Evolutionary conservation across 2,888 invertebrate genomes (phyloP).

Genomic region (Himalopsyche kuldschensis): DNA sequence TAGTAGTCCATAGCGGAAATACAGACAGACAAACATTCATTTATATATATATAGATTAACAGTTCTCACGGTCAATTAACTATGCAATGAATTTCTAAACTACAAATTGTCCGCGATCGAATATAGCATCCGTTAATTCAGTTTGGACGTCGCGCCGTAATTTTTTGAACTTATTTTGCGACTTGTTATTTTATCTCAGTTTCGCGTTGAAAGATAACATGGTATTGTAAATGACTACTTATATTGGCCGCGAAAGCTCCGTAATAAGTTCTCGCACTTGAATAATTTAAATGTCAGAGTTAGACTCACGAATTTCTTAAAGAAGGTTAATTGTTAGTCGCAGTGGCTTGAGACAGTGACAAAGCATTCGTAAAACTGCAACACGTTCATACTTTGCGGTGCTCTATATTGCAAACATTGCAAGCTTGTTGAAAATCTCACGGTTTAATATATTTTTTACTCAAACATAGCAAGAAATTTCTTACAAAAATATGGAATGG

Average conservation of each 20-base stretch:
- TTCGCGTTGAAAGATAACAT: neutral
- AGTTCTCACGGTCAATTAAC: no score
- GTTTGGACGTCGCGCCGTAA: neutral
- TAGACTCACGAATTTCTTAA: neutral
- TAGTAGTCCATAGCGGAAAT: no score
- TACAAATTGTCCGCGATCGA: no score
- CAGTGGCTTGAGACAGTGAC: slow-evolving; percentile 3
- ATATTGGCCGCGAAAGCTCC: neutral
- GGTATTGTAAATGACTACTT: neutral
- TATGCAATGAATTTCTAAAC: no score
- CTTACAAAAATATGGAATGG: no score
- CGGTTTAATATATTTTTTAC: neutral
- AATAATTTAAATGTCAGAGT: neutral
- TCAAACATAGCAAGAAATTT: no score
- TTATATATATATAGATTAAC: no score
- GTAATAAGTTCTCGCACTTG: neutral
- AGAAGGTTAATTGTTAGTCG: slow-evolving; percentile 2
- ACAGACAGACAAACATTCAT: no score
- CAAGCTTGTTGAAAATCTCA: neutral
- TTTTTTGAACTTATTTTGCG: neutral
- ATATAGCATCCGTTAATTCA: no score
- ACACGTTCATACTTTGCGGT: neutral
- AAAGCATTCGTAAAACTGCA: neutral
- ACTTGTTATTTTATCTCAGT: neutral
- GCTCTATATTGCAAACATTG: neutral